phyloP scores from a whole-genome alignment of 1,140 invertebrate species.

The Drosophila eugracilis region DNA sequence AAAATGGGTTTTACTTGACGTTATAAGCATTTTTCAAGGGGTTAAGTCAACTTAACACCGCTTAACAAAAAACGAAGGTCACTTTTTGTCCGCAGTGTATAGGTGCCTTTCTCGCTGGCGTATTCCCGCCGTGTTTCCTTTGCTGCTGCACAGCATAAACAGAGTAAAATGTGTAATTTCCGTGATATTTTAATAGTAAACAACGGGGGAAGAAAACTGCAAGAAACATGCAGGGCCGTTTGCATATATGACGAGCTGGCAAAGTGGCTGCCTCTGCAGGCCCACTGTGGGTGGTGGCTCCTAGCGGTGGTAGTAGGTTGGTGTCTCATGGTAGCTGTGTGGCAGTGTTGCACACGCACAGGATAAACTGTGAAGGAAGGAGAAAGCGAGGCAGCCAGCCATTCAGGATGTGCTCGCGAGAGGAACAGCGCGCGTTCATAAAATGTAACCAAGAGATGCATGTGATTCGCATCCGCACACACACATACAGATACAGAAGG shows the following conservation, averaged over 20 bases:
- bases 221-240: slow-evolving; percentile 63
- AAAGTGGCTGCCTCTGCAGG: slow-evolving; percentile 62
- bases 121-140: slow-evolving; percentile 29
- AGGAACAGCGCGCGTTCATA: slow-evolving; percentile 71
- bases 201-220: slow-evolving; percentile 68
- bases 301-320: no score
- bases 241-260: slow-evolving; percentile 64
- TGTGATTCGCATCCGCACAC: slow-evolving; percentile 78
- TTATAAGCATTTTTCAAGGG: no score
- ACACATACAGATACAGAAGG: slow-evolving; percentile 30
- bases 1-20: no score
- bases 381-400: slow-evolving; percentile 31
- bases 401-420: slow-evolving; percentile 63
- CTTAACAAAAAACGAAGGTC: no score
- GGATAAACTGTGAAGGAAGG: slow-evolving; percentile 55
- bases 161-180: slow-evolving; percentile 83
- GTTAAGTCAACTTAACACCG: no score
- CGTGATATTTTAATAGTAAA: slow-evolving; percentile 84
- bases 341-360: slow-evolving; percentile 65
- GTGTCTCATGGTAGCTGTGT: background rate
- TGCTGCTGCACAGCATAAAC: slow-evolving; percentile 69
- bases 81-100: background rate
- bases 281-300: background rate
- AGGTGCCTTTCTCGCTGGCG: slow-evolving; percentile 6
- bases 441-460: slow-evolving; percentile 83